Evolutionary conservation across 2,888 invertebrate genomes (phyloP), one percentile per base, ranked within the genome.

Genomic region (Oconnorella tubifera): DNA sequence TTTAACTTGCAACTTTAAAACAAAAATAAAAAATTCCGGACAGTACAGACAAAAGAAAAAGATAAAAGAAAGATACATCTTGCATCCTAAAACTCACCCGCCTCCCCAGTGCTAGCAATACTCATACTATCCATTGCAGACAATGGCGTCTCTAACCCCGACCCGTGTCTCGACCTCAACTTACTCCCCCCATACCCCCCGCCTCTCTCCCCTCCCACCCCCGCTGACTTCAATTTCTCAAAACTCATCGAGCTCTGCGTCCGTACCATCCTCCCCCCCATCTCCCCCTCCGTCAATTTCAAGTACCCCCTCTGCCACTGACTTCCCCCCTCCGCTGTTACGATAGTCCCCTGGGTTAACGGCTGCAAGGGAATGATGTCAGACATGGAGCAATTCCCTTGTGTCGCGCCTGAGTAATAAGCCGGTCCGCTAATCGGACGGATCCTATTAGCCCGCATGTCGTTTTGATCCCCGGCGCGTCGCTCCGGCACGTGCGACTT

Each of bases 221-320:
- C n/a, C n/a, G n/a, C n/a, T n/a, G n/a, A n/a, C n/a, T 62, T 62
- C 40, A 68, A 70, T 62, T 73, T 71, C 53, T 72, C 72, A 56
- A 72, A 67, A 59, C 67, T 71, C 50, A 60, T 62, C 2, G 68
- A 65, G 53, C 72, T 72, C 53, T 68, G 64, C 3, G 59, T 68
- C 25, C 67, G 51, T 49, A 60, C 66, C 32, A 71, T 68, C 59
- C 14, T 3, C 23, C 56, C 40, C 33, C 19, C 28, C 2, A 27
- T 62, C 10, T 51, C 25, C 23, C 25, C 31, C 4, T 28, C 32
- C 23, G 33, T 55, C 28, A 51, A 28, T 4, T 58, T 40, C 28
- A n/a, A 29, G 31, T 29, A 29, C 10, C 29, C 51, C 6, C n/a
- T 29, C 14, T 29, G 29, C 4, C 51, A 60, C 33, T 64, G 59